These are phyloP conservation scores for Cossypha heuglini DNA, from an alignment of 2,797 vertebrate genomes.

Conservation along the genomic window DNA sequence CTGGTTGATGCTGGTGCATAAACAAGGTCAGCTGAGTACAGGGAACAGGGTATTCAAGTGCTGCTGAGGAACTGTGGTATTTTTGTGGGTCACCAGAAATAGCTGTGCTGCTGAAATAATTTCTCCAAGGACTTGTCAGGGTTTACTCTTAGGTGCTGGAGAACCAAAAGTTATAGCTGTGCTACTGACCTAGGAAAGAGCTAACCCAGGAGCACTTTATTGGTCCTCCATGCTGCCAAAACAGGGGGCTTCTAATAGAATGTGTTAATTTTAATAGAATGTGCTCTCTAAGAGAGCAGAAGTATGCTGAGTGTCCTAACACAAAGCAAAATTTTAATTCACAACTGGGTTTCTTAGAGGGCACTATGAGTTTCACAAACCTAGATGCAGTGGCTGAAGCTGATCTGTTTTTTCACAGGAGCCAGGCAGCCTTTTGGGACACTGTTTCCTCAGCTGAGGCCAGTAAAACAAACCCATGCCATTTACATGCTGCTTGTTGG, in stretches of 20 bases:
- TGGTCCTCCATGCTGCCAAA: not conserved
- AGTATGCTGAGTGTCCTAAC: not conserved
- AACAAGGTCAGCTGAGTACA: slow-evolving; percentile 63
- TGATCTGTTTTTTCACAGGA: not conserved
- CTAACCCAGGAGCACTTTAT: not conserved
- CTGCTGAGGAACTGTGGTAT: slow-evolving; percentile 15
- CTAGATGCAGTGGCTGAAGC: not conserved
- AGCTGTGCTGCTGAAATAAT: slow-evolving; percentile 17
- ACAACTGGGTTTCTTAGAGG: not conserved
- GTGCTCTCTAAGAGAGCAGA: not conserved
- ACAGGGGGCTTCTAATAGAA: not conserved
- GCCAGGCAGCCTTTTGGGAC: not conserved
- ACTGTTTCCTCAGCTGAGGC: not conserved
- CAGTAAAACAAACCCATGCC: not conserved
- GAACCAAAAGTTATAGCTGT: not conserved
- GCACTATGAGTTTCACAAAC: not conserved
- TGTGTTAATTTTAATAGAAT: not conserved
- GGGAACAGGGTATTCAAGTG: slow-evolving; percentile 21
- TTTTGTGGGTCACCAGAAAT: slow-evolving; percentile 62
- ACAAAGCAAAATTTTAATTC: not conserved
- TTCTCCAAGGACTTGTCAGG: slow-evolving; percentile 18
- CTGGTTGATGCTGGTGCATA: not conserved
- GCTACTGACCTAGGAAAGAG: slow-evolving; percentile 17
- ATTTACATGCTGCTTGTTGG: not conserved
- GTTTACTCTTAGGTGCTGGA: not conserved